Evolutionary conservation across 92 coral and sea anemone species (phyloP), one percentile per base, ranked within the genome.

Genomic region (Parazoanthus darwini): DNA sequence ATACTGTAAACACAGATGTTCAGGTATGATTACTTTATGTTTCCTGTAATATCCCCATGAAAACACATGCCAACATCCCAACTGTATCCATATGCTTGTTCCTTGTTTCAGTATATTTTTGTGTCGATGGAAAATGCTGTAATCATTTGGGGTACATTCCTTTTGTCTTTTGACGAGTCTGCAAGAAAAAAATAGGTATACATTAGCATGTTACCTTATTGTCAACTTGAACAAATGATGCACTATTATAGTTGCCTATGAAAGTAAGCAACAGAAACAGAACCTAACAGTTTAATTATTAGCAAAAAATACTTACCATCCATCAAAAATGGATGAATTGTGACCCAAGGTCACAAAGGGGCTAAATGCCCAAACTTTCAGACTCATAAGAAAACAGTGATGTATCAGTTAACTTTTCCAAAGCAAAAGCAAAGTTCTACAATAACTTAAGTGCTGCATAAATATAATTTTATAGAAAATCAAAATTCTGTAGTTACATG

Each of bases 191-290:
- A 72, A 72, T 72, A 25, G 39, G 37, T n/a, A 72, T 72, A 72
- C 39, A 72, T 72, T 72, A 72, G 77, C 38, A 72, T 72, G 77
- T 72, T 72, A 29, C 77, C 39, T 72, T 72, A 72, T 72, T 72
- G 77, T 72, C 77, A 72, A 72, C 77, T 72, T 72, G 77, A 29
- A 25, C 77, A 72, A 72, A 72, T 72, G 77, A 72, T 72, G 77
- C 77, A 72, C 77, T 72, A 72, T 72, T 72, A 72, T 72, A 72
- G 39, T 72, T 72, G 37, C 77, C 77, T 72, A 72, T 72, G 2
- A 72, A 26, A 26, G 77, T 72, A 72, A 72, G 15, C 77, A 72
- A 68, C 74, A 68, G 35, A 29, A 72, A 25, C 77, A 72, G 77
- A 72, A 72, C 77, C 39, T 72, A 72, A 72, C 77, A 72, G 77